phyloP scores from a whole-genome alignment of 2,797 vertebrate species.

The Pitangus sulphuratus region DNA sequence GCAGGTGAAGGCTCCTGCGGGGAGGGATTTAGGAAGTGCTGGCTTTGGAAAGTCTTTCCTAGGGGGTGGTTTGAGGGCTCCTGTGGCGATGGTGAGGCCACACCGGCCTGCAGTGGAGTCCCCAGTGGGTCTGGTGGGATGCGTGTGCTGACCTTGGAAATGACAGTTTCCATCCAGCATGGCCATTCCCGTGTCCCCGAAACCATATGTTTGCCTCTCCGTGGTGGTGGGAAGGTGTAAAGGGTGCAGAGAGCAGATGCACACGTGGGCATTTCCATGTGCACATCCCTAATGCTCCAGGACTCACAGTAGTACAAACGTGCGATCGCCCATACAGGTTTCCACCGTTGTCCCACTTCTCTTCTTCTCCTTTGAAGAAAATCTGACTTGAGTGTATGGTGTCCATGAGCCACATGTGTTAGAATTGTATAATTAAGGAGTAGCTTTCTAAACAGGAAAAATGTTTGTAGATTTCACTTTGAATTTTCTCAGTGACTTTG shows the following conservation, averaged over 20 bases:
- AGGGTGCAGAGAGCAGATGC: background rate
- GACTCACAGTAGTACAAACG: accelerated
- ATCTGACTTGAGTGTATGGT: background rate
- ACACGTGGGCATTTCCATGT: accelerated
- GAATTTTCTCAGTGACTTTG: background rate
- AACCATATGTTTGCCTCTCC: accelerated
- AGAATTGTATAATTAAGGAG: background rate
- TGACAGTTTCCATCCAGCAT: accelerated
- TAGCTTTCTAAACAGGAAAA: background rate
- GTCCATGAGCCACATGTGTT: background rate
- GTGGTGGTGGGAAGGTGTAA: accelerated
- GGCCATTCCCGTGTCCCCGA: background rate
- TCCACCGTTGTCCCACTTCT: background rate
- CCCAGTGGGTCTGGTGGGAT: accelerated
- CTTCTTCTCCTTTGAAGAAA: background rate
- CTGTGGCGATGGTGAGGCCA: background rate
- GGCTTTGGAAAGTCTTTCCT: background rate
- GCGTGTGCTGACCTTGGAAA: accelerated
- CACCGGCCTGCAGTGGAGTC: accelerated
- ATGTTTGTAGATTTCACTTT: background rate
- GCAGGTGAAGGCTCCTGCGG: background rate
- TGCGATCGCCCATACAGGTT: accelerated
- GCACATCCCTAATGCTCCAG: accelerated
- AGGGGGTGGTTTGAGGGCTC: background rate
- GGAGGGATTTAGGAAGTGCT: background rate